A percentile compares a stretch with the other conserved stretches of the same genome.
phyloP scores from a whole-genome alignment of 2,797 vertebrate species.

The Enteromius mattozi region DNA sequence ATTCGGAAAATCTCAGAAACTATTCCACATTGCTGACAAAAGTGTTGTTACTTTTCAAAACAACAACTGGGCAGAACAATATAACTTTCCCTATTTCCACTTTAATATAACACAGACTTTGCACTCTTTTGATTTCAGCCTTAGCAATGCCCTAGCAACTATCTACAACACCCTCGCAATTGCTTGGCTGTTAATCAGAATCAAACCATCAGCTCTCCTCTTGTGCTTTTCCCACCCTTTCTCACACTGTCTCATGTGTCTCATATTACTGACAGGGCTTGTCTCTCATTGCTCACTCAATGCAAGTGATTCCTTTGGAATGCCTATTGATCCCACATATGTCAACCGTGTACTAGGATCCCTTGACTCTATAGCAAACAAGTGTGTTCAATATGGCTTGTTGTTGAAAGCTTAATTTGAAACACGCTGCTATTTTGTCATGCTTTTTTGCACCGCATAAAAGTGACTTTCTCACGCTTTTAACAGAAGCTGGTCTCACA shows the following conservation, averaged over 20 bases:
- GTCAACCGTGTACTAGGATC: slow-evolving; percentile 60
- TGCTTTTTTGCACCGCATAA: slow-evolving; percentile 20
- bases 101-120: background rate
- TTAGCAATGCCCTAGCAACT: slow-evolving; percentile 13
- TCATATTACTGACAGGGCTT: slow-evolving; percentile 33
- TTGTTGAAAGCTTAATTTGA: slow-evolving; percentile 68
- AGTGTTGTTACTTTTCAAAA: background rate
- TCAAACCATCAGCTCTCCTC: slow-evolving; percentile 3
- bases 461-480: slow-evolving; percentile 53
- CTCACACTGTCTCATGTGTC: slow-evolving; percentile 1
- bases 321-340: slow-evolving; percentile 71
- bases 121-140: background rate
- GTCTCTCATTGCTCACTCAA: slow-evolving; percentile 32
- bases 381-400: slow-evolving; percentile 67
- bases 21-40: background rate
- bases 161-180: background rate
- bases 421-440: slow-evolving; percentile 63
- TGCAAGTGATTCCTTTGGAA: slow-evolving; percentile 53
- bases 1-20: background rate
- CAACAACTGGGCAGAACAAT: background rate
- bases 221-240: slow-evolving; percentile 17
- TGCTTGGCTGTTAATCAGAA: background rate
- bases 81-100: background rate
- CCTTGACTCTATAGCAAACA: slow-evolving; percentile 65
- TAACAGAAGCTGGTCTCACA: slow-evolving; percentile 51